A percentile compares a stretch with the other conserved stretches of the same genome.
phyloP scores from a whole-genome alignment of 2,113 vertebrate genomes.

The Crotalus tigris region DNA sequence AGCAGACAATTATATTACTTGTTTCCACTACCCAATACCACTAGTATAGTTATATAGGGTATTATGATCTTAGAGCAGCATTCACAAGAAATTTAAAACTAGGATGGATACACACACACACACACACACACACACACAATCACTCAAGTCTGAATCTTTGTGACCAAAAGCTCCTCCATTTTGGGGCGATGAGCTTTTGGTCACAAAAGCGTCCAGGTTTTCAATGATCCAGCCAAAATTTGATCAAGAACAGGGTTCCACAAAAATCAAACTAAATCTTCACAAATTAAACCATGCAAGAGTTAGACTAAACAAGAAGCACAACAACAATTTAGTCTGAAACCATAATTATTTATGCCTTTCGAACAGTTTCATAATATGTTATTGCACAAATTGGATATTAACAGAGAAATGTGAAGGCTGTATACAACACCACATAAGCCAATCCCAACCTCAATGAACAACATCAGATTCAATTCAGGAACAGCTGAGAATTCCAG shows the following conservation, averaged over 20 bases:
- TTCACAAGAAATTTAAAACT: not conserved
- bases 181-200: not conserved
- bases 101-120: not conserved
- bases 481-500: not conserved
- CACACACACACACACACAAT: not conserved
- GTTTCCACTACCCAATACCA: not conserved
- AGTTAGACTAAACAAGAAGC: not conserved
- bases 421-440: not conserved
- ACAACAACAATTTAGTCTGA: not conserved
- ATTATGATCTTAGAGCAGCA: not conserved
- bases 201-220: not conserved
- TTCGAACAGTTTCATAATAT: not conserved
- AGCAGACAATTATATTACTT: not conserved
- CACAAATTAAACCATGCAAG: not conserved
- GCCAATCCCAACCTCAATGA: not conserved
- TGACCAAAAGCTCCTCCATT: not conserved
- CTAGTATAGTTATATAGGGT: not conserved
- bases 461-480: not conserved
- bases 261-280: not conserved
- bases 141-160: not conserved
- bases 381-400: not conserved
- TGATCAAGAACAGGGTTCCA: not conserved
- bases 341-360: not conserved
- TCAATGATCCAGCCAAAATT: not conserved
- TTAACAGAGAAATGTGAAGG: not conserved